Conservation (phyloP, 2,888 invertebrate species). For the Macrosiphum euphorbiae region DNA sequence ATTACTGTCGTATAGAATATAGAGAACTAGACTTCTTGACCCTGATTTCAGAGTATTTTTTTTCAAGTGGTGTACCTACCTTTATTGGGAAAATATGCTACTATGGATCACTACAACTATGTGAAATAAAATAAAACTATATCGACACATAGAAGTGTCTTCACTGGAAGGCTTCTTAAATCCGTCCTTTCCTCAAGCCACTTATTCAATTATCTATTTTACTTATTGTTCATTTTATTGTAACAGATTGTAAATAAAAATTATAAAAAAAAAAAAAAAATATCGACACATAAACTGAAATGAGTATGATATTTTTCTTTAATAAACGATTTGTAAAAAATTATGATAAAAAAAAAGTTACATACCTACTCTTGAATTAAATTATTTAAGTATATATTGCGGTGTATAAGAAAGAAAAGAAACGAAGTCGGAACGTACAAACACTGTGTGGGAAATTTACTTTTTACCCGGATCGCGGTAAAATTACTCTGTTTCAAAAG, state of each 20-base stretch:
- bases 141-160: background rate
- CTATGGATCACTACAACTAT: background rate
- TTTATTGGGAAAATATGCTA: background rate
- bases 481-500: background rate
- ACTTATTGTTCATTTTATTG: too few relatives aligned
- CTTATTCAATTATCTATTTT: too few relatives aligned
- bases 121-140: background rate
- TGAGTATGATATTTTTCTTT: background rate
- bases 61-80: background rate
- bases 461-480: background rate
- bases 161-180: too few relatives aligned
- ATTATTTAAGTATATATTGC: background rate
- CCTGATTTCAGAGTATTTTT: constrained; percentile 23
- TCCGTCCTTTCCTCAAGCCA: too few relatives aligned
- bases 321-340: background rate
- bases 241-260: too few relatives aligned
- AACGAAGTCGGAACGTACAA: background rate
- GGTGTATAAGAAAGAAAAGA: background rate
- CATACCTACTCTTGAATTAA: background rate
- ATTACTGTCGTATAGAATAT: background rate
- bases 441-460: background rate
- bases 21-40: constrained; percentile 32
- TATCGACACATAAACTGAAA: background rate
- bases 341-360: background rate
- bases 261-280: too few relatives aligned